Evolutionary conservation across 1,140 invertebrate species (phyloP).

Genomic region (Geopemphigus sp.): DNA sequence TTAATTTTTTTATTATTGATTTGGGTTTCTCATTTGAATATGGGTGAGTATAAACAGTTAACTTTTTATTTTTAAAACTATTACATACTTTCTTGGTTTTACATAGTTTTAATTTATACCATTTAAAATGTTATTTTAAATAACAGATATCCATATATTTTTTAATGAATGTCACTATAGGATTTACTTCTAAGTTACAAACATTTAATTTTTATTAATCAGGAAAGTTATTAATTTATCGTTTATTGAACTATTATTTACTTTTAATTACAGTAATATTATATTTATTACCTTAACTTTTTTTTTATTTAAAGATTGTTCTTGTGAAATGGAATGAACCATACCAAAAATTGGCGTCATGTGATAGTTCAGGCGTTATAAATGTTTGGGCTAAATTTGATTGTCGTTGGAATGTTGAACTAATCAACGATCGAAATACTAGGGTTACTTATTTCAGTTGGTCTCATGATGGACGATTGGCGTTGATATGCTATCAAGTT

Average conservation of each 20-base stretch:
- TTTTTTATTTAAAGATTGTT: conserved; percentile 45
- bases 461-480: conserved; percentile 98
- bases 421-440: conserved; percentile 96
- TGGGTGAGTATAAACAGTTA: conserved; percentile 13
- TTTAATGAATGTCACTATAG: not conserved
- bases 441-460: conserved; percentile 96
- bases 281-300: not conserved
- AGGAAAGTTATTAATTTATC: conserved; percentile 10
- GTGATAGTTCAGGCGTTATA: conserved; percentile 95
- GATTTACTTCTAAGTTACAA: not conserved
- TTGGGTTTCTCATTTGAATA: conserved; percentile 25
- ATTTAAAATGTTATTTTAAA: too few relatives aligned
- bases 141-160: too few relatives aligned
- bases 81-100: conserved; percentile 25
- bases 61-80: not conserved
- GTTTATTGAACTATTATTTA: not conserved
- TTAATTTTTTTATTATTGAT: conserved; percentile 32
- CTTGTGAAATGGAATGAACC: conserved; percentile 56
- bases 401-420: conserved; percentile 96
- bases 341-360: conserved; percentile 96
- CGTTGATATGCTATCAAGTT: conserved; percentile 94
- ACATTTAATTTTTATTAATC: conserved; percentile 10
- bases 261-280: not conserved
- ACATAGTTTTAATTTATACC: not conserved
- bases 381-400: conserved; percentile 99